Evolutionary conservation across 2,113 vertebrate genomes (phyloP).

Genomic region (Microcebus ravelobensis): DNA sequence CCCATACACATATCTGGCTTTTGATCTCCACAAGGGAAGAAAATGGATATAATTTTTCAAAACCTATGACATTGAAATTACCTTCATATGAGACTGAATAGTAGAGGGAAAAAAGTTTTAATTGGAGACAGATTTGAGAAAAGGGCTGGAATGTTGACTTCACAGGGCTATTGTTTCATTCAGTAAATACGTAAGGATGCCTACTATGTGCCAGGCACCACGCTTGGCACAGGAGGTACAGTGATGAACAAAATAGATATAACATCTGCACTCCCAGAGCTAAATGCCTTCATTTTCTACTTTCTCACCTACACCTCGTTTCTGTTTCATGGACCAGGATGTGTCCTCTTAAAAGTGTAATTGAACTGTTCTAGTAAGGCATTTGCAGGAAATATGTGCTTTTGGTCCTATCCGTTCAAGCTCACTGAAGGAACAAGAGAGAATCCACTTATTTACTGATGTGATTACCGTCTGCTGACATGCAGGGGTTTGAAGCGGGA

Average conservation of each 20-base stretch:
- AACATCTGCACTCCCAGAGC: not conserved
- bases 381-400: not conserved
- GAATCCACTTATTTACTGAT: constrained; percentile 1
- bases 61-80: not conserved
- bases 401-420: not conserved
- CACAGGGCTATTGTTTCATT: not conserved
- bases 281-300: constrained; percentile 14
- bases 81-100: not conserved
- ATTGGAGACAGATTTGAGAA: not conserved
- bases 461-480: not conserved
- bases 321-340: not conserved
- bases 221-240: not conserved
- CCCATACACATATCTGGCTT: not conserved
- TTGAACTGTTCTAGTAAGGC: constrained; percentile 1
- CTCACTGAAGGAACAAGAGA: not conserved
- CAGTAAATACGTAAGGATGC: not conserved
- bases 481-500: not conserved
- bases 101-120: not conserved
- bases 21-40: not conserved
- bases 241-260: not conserved
- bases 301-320: constrained; percentile 21
- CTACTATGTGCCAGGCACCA: not conserved
- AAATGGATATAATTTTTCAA: constrained; percentile 2
- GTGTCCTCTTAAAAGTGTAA: constrained; percentile 33
- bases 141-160: not conserved